Evolutionary conservation across 2,797 vertebrate species (phyloP).

Genomic region (Prunella strophiata): DNA sequence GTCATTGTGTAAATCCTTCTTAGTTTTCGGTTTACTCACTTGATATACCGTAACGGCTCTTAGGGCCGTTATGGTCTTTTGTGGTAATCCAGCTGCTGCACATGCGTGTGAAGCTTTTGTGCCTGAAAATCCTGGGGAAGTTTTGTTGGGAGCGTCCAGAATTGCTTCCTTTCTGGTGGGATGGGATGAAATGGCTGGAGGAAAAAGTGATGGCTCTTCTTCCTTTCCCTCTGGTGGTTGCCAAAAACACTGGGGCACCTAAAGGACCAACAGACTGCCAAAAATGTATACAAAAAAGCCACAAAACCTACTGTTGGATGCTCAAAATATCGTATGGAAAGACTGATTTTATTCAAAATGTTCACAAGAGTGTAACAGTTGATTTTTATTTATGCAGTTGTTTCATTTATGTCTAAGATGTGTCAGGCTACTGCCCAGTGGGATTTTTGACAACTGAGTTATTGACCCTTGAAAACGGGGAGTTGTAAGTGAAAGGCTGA

Average conservation of each 20-base stretch:
- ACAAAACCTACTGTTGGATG: background rate
- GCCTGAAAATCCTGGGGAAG: constrained; percentile 44
- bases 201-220: background rate
- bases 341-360: background rate
- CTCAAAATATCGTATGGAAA: background rate
- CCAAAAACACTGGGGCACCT: background rate
- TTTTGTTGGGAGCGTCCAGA: background rate
- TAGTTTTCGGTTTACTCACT: constrained; percentile 71
- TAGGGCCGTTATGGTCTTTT: constrained; percentile 60
- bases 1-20: constrained; percentile 69
- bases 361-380: background rate
- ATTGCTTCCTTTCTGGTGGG: constrained; percentile 39
- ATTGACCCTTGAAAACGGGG: constrained; percentile 66
- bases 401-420: constrained; percentile 47
- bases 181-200: background rate
- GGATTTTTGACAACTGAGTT: constrained; percentile 72
- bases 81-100: constrained; percentile 70
- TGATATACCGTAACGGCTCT: constrained; percentile 57
- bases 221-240: background rate
- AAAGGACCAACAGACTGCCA: background rate
- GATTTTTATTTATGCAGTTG: constrained; percentile 38
- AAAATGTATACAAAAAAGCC: background rate
- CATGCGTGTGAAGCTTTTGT: constrained; percentile 69
- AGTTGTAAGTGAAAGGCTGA: constrained; percentile 66
- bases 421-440: constrained; percentile 63